Percentiles rank a stretch among this genome's conserved stretches.
Conservation (phyloP, 2,113 vertebrate species). For the Arothron firmamentum region DNA sequence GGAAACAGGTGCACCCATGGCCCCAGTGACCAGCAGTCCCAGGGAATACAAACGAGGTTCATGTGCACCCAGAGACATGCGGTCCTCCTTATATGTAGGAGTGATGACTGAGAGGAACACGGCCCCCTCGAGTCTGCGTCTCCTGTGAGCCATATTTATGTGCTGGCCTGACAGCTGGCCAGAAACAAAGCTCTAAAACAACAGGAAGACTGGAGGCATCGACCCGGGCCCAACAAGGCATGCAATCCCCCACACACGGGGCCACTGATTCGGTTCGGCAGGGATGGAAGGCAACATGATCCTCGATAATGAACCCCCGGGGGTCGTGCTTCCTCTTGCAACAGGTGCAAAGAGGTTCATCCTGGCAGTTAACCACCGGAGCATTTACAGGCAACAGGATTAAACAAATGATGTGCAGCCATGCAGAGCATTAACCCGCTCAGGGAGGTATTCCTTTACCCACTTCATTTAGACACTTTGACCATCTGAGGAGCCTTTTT, state of each 20-base stretch:
- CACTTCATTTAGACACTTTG: constrained; percentile 24
- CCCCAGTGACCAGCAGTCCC: constrained; percentile 15
- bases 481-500: constrained; percentile 9
- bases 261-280: constrained; percentile 49
- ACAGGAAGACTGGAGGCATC: constrained; percentile 65
- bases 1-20: constrained; percentile 40
- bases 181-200: constrained; percentile 74
- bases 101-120: constrained; percentile 57
- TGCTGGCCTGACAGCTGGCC: constrained; percentile 64
- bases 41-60: constrained; percentile 29
- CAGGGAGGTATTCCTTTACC: constrained; percentile 20
- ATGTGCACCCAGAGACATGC: constrained; percentile 24
- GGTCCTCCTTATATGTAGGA: constrained; percentile 43
- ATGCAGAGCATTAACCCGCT: constrained; percentile 31
- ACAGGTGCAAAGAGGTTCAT: constrained; percentile 77
- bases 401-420: constrained; percentile 57
- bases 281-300: constrained; percentile 74
- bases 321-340: constrained; percentile 73
- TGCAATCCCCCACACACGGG: constrained; percentile 43
- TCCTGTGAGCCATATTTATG: constrained; percentile 60
- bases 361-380: constrained; percentile 59
- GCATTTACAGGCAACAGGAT: constrained; percentile 69
- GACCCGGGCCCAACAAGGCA: constrained; percentile 60
- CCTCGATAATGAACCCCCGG: constrained; percentile 74
- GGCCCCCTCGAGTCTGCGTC: constrained; percentile 38